These are phyloP conservation scores for Pristionchus mayeri DNA, from an alignment of 2,888 invertebrate species.

Conservation along the genomic window DNA sequence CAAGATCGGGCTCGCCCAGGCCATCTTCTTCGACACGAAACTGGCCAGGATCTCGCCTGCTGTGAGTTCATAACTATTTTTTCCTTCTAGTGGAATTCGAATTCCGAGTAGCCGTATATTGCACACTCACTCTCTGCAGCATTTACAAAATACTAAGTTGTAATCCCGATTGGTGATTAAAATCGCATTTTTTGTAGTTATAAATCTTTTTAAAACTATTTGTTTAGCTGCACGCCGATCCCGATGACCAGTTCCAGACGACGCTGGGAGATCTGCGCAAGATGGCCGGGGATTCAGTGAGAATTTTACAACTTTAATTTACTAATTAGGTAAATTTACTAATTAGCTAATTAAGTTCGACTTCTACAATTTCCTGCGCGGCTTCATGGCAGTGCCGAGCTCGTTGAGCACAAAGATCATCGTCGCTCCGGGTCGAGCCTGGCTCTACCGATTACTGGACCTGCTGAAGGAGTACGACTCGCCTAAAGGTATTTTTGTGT, in stretches of 20 bases:
- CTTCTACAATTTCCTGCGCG: slow-evolving; percentile 5
- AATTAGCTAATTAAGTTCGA: background rate
- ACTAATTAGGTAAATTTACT: no score
- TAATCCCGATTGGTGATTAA: no score
- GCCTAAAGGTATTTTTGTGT: background rate
- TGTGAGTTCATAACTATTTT: background rate
- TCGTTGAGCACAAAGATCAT: slow-evolving; percentile 4
- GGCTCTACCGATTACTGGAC: background rate
- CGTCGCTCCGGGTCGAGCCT: slow-evolving; percentile 32
- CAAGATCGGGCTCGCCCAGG: background rate
- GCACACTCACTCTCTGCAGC: no score
- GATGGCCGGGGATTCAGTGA: background rate
- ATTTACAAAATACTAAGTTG: no score
- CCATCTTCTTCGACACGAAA: background rate
- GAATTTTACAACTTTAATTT: background rate
- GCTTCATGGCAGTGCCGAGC: slow-evolving; percentile 1
- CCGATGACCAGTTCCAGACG: background rate
- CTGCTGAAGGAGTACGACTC: background rate
- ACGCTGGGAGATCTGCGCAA: background rate
- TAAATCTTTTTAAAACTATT: background rate
- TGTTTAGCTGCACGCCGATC: background rate
- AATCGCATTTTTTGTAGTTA: no score
- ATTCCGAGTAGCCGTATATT: no score
- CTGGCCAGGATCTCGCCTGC: background rate
- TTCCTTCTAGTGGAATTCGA: no score